Base-by-base conservation (phyloP, 2,888 invertebrate genomes). In the Dasysyrphus albostriatus region DNA sequence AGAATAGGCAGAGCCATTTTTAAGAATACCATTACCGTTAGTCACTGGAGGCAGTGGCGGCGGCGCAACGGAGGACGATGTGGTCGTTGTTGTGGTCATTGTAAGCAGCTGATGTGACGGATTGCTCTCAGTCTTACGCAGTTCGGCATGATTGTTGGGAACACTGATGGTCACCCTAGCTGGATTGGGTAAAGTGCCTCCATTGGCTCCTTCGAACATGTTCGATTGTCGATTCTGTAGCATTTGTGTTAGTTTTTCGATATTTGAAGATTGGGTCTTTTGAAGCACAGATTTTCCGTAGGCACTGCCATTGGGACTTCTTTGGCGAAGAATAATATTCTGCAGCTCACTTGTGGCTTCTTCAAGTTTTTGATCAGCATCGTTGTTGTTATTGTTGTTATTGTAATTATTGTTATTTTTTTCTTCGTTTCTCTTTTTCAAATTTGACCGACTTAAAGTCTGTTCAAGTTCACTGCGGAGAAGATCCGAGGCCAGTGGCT, bases 381-480 rank as follows among this genome's bases (percentile, higher is more conserved):
- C 37, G 19, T 12, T 37, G 16, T 49, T 67, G 16, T 39, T 47
- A 39, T 39, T 72, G 56, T 24, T 32, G n/a, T 61, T 69, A 32
- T 44, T 65, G 54, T 69, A 19, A 39, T 54, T 54, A 65, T 74
- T 42, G 70, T 78, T 49, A 75, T 83, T 69, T 58, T 69, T 65
- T 39, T 85, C 75, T 61, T 96, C 96, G 92, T 95, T 96, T 93
- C 95, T 94, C 93, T 95, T 95, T 90, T 94, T 95, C 90, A 96
- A 93, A 93, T 96, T 96, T 74, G 96, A 96, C 91, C 96, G 94
- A 89, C 96, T 96, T 83, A 97, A 93, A 7, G 96, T 97, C 81
- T 96, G 94, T 75, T 94, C 95, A 88, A 97, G 93, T 93, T 97
- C 96, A 79, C 95, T 95, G 89, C 96, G 96, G 78, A 97, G 93